Evolutionary conservation across 1,140 invertebrate species (phyloP).

Genomic region (Bombus huntii): DNA sequence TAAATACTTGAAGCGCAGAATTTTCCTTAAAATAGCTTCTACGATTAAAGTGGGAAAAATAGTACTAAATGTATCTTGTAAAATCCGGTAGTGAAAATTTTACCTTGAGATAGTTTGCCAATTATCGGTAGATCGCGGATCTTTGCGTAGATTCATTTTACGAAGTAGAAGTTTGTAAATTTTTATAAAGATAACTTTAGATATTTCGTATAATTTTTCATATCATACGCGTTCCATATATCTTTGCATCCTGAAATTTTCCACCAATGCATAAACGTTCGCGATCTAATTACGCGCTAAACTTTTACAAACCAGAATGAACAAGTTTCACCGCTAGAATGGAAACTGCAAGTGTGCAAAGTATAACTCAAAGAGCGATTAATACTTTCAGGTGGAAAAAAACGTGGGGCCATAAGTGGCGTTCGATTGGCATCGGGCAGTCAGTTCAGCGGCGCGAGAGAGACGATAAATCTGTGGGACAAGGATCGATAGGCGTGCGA

Average conservation of each 20-base stretch:
- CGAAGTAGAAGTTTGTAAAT: too few relatives aligned
- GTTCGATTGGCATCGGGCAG: slow-evolving; percentile 1
- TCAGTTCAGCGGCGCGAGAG: neutral
- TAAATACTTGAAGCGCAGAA: neutral
- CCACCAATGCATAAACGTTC: neutral
- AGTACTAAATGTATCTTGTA: neutral
- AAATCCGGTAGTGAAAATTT: neutral
- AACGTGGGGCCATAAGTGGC: neutral
- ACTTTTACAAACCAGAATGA: neutral
- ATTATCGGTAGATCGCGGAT: neutral
- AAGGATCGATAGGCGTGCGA: slow-evolving; percentile 24
- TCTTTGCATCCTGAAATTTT: neutral
- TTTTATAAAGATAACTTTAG: too few relatives aligned
- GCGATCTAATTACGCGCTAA: neutral
- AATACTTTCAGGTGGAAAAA: slow-evolving; percentile 1
- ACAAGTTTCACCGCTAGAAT: neutral
- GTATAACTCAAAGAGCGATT: neutral
- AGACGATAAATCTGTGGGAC: slow-evolving; percentile 20
- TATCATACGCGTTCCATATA: neutral
- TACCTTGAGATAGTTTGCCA: neutral
- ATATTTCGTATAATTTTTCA: too few relatives aligned
- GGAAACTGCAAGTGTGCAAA: too few relatives aligned
- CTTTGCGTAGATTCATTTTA: too few relatives aligned
- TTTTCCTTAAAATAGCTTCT: neutral
- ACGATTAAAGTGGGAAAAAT: neutral